Evolutionary conservation across 2,888 invertebrate species (phyloP).

Genomic region (Hydriomena furcata): DNA sequence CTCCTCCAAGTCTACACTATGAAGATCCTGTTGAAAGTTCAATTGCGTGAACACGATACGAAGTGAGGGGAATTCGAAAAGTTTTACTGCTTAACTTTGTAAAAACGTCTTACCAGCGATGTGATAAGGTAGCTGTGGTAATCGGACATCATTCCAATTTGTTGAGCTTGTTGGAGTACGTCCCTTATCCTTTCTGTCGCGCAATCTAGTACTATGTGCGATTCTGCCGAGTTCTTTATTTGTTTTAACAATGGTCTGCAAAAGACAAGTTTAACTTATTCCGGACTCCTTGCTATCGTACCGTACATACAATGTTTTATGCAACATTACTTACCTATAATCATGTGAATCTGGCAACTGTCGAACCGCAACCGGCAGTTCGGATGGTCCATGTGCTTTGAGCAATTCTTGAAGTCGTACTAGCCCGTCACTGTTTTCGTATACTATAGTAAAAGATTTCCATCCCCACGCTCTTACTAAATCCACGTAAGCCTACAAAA

Average conservation of each 20-base stretch:
- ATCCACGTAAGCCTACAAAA: slow-evolving; percentile 93
- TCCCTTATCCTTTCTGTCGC: slow-evolving; percentile 93
- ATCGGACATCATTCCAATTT: slow-evolving; percentile 98
- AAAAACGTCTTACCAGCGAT: slow-evolving; percentile 87
- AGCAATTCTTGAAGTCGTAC: slow-evolving; percentile 94
- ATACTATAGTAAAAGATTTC: slow-evolving; percentile 98
- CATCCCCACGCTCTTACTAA: slow-evolving; percentile 95
- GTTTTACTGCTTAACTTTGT: slow-evolving; percentile 33
- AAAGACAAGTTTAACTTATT: slow-evolving; percentile 23
- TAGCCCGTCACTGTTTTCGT: slow-evolving; percentile 97
- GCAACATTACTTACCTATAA: slow-evolving; percentile 85
- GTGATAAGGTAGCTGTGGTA: slow-evolving; percentile 97
- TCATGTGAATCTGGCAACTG: slow-evolving; percentile 93
- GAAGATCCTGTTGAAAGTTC: slow-evolving; percentile 87
- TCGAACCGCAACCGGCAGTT: slow-evolving; percentile 92
- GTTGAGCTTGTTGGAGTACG: slow-evolving; percentile 96
- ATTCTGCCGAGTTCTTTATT: slow-evolving; percentile 95
- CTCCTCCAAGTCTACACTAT: slow-evolving; percentile 95
- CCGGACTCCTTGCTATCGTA: background rate
- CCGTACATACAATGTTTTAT: too few relatives aligned
- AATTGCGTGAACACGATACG: slow-evolving; percentile 32
- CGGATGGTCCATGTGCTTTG: slow-evolving; percentile 93
- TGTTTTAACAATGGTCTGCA: slow-evolving; percentile 93
- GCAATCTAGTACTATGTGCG: slow-evolving; percentile 95
- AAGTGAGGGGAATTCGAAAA: slow-evolving; percentile 24